These are phyloP conservation scores for Poeciliopsis infans DNA, from an alignment of 2,797 vertebrate genomes.

Conservation along the genomic window DNA sequence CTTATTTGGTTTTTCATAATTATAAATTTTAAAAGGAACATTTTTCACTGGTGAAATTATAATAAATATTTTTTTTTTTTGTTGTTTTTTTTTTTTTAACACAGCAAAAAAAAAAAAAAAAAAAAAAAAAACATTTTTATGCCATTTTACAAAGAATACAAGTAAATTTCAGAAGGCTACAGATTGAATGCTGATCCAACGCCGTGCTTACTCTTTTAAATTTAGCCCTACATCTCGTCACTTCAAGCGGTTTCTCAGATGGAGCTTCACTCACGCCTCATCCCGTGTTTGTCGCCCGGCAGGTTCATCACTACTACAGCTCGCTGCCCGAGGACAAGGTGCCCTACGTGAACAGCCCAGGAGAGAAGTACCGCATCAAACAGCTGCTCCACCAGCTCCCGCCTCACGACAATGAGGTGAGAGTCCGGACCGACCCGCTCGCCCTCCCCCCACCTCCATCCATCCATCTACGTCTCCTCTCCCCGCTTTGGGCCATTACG, in stretches of 20 bases:
- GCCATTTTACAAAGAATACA: background rate
- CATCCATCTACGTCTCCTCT: slow-evolving; percentile 16
- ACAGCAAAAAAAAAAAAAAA: too few species aligned
- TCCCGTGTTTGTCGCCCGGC: slow-evolving; percentile 25
- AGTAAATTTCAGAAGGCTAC: background rate
- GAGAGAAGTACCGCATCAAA: slow-evolving; percentile 97
- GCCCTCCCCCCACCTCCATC: slow-evolving; percentile 25
- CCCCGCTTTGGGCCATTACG: slow-evolving; percentile 43
- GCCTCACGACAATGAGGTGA: slow-evolving; percentile 98
- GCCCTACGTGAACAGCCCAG: slow-evolving; percentile 97
- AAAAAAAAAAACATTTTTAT: background rate
- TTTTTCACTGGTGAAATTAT: too few species aligned
- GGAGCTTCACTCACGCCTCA: slow-evolving; percentile 12
- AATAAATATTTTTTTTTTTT: too few species aligned
- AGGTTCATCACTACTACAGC: slow-evolving; percentile 99
- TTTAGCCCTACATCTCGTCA: background rate
- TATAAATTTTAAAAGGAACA: too few species aligned
- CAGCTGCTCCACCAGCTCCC: slow-evolving; percentile 98
- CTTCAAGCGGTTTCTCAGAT: slow-evolving; percentile 1
- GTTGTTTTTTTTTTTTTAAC: background rate
- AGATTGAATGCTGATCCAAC: background rate
- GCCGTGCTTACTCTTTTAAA: background rate
- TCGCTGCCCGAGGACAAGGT: slow-evolving; percentile 98
- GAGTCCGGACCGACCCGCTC: slow-evolving; percentile 55
- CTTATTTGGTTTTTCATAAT: too few species aligned